phyloP scores from a whole-genome alignment of 2,113 vertebrate species.

The Rhinolophus sinicus region DNA sequence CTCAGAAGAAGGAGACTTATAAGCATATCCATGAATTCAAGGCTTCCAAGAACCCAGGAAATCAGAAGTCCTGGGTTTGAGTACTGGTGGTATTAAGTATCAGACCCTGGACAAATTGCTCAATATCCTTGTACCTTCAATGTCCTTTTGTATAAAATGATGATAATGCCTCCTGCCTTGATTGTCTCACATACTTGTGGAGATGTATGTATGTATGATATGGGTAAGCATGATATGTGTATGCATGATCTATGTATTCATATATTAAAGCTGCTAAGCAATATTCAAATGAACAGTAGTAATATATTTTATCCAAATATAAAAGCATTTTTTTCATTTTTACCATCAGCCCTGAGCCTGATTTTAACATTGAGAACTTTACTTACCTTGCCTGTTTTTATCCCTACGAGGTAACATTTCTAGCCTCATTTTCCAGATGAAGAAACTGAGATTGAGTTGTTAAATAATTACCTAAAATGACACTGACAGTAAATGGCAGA shows the following conservation, averaged over 20 bases:
- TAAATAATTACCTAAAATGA: conserved; percentile 29
- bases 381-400: not conserved
- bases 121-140: not conserved
- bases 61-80: not conserved
- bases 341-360: not conserved
- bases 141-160: not conserved
- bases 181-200: not conserved
- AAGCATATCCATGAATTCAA: not conserved
- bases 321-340: not conserved
- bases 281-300: not conserved
- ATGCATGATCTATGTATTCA: no score
- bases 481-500: not conserved
- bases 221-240: no score
- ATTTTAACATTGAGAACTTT: not conserved
- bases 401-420: not conserved
- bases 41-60: not conserved
- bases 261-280: not conserved
- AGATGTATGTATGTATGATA: not conserved
- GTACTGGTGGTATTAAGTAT: not conserved
- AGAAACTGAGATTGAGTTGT: not conserved
- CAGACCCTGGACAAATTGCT: not conserved
- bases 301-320: not conserved
- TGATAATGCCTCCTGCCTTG: not conserved
- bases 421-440: not conserved
- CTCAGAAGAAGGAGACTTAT: not conserved